Conservation (phyloP, 2,888 invertebrate species). For the Crematogaster levior region DNA sequence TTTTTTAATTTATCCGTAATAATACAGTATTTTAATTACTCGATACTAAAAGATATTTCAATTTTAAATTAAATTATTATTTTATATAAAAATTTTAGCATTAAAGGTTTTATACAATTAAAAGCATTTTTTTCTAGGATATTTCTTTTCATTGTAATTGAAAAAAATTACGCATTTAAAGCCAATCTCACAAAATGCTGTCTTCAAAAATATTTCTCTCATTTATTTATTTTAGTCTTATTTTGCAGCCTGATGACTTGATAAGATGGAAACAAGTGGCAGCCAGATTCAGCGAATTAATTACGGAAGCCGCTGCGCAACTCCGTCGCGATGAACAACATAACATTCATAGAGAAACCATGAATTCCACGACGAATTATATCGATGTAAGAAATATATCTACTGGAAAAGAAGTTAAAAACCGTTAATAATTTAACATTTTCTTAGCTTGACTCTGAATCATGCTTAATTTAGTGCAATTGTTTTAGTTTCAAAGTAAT, state of each 20-base stretch:
- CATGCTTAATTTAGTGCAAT: neutral
- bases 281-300: constrained; percentile 79
- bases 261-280: constrained; percentile 80
- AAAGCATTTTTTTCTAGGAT: no score
- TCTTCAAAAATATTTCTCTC: neutral
- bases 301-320: constrained; percentile 78
- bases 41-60: neutral
- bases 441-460: constrained; percentile 15
- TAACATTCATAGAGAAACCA: constrained; percentile 41
- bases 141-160: neutral
- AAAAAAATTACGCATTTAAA: neutral
- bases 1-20: constrained; percentile 86
- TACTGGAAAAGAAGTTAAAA: neutral
- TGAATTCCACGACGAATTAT: constrained; percentile 37
- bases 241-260: constrained; percentile 74
- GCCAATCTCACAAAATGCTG: neutral
- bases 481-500: neutral
- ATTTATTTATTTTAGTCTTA: neutral
- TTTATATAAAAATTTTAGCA: no score
- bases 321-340: constrained; percentile 65
- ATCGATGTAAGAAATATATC: constrained; percentile 56
- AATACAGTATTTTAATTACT: constrained; percentile 1
- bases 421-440: neutral
- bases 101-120: no score
- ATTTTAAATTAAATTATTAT: neutral